These are phyloP conservation scores for Mimachlamys varia DNA, from an alignment of 2,888 invertebrate genomes.

Conservation along the genomic window DNA sequence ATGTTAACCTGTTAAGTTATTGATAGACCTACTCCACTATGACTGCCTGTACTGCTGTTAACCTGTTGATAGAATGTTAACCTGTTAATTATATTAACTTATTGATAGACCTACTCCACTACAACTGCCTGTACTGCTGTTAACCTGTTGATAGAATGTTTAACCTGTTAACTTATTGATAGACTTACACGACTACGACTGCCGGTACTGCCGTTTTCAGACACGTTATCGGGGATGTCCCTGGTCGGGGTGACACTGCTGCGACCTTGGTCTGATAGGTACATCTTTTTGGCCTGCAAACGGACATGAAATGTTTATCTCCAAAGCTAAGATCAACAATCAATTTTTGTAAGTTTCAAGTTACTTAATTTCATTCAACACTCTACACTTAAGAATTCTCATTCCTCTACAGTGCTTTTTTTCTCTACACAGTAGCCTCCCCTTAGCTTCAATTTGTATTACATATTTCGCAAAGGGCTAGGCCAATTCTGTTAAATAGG, in stretches of 20 bases:
- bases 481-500: too few relatives aligned
- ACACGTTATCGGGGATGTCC: slow-evolving; percentile 74
- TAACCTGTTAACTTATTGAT: not conserved
- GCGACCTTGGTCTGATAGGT: slow-evolving; percentile 80
- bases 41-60: slow-evolving; percentile 70
- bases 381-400: not conserved
- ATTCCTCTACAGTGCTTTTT: not conserved
- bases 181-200: slow-evolving; percentile 62
- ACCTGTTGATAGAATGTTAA: too few relatives aligned
- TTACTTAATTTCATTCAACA: not conserved
- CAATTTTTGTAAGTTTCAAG: too few relatives aligned
- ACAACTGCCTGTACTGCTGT: slow-evolving; percentile 71
- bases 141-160: too few relatives aligned
- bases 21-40: slow-evolving; percentile 59
- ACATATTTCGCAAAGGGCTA: too few relatives aligned
- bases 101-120: slow-evolving; percentile 57
- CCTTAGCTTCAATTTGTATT: too few relatives aligned
- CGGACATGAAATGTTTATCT: not conserved
- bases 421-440: too few relatives aligned
- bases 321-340: too few relatives aligned
- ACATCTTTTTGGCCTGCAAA: slow-evolving; percentile 85
- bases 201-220: slow-evolving; percentile 75
- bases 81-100: too few relatives aligned
- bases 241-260: slow-evolving; percentile 73
- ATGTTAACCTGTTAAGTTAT: not conserved